Base-by-base conservation (phyloP, 2,113 vertebrate species). In the Macheiramphus alcinus region DNA sequence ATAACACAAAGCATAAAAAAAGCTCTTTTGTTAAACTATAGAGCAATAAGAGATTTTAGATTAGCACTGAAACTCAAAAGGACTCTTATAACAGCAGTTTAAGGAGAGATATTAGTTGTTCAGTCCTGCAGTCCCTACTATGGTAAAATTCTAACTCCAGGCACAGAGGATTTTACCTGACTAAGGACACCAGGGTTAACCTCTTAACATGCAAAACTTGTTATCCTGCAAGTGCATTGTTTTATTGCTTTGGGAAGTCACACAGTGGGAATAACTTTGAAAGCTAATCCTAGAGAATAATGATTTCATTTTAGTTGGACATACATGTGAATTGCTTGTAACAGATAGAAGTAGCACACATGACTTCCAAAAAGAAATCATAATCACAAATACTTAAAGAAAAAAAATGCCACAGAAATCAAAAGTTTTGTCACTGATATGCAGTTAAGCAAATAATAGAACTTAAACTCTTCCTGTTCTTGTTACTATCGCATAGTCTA, bases 1-100 rank as follows among this genome's bases (percentile, higher is more conserved):
- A 86, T 86, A 95, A 94, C 18, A 67, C 80, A 94, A 80, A 91
- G 38, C 73, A 82, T 80, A 63, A 96, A 91, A 50, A 58, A 23
- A 4, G 29, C 21, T 22, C 8, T 65, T 34, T 29, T 67, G 14
- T 40, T 88, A n/a, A 43, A 63, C 58, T 93, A 7, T 62, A 66
- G 66, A 96, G 89, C 61, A 90, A 92, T 29, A 93, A 90, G 38
- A 83, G 21, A 42, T 93, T 73, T 83, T 86, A 84, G 52, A 66
- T 78, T 56, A 58, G 47, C 55, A 52, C n/a, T 40, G 62, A 94
- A 87, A 65, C 32, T 73, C 34, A 48, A 65, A 94, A 85, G 43
- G 17, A 45, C 16, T 87, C 27, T 78, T 67, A 12, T 2, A 94
- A 50, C 6, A 72, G 34, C n/a, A 85, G 59, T 66, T 76, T 87